phyloP scores from a whole-genome alignment of 1,140 invertebrate species.

The Berghia stephanieae region DNA sequence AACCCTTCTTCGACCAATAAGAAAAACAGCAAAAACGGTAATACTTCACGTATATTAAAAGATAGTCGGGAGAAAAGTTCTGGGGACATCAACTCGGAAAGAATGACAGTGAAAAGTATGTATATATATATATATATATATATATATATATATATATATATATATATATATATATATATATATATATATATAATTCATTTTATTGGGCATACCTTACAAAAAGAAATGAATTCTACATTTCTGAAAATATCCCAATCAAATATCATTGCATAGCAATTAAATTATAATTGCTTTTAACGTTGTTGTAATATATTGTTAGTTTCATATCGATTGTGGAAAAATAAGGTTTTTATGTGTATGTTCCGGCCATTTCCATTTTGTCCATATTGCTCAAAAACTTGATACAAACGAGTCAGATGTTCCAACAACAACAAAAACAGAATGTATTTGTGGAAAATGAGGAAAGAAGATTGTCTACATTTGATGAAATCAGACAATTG shows the following conservation, averaged over 20 bases:
- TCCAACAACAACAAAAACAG: too few species aligned
- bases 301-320: too few species aligned
- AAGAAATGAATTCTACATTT: neutral
- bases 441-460: too few species aligned
- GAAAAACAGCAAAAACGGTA: neutral
- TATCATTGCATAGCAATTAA: neutral
- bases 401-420: too few species aligned
- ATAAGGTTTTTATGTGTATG: too few species aligned
- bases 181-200: neutral
- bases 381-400: too few species aligned
- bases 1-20: neutral
- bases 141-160: conserved; percentile 24
- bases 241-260: neutral
- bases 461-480: too few species aligned
- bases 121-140: conserved; percentile 23
- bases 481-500: too few species aligned
- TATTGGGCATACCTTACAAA: neutral
- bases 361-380: too few species aligned
- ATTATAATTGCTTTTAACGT: neutral
- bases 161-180: conserved; percentile 17
- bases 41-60: neutral
- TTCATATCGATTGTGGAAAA: neutral
- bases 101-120: neutral
- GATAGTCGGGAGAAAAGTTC: too few species aligned
- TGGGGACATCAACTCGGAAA: too few species aligned